A percentile compares a stretch with the other conserved stretches of the same genome.
Conservation (phyloP, 2,888 invertebrate genomes). For the Lasioglossum morio region DNA sequence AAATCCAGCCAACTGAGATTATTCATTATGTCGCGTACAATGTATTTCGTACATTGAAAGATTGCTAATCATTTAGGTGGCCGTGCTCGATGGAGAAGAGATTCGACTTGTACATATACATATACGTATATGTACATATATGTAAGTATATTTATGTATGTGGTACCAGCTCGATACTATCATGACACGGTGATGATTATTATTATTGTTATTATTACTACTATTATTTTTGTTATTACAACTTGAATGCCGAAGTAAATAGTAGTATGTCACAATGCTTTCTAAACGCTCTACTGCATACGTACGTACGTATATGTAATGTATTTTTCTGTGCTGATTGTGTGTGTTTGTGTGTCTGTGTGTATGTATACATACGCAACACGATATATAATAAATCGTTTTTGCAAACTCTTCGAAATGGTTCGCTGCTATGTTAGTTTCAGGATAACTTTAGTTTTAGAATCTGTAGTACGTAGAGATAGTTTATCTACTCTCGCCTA, state of each 20-base stretch:
- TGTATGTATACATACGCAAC: neutral
- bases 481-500: constrained; percentile 7
- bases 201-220: neutral
- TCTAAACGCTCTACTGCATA: neutral
- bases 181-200: neutral
- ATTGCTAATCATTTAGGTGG: neutral
- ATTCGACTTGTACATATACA: neutral
- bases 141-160: neutral
- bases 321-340: no score
- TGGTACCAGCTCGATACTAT: constrained; percentile 26
- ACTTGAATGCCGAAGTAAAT: neutral
- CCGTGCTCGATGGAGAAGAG: neutral
- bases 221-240: neutral
- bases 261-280: constrained; percentile 8
- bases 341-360: neutral
- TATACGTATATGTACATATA: neutral
- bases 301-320: neutral
- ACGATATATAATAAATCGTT: constrained; percentile 13
- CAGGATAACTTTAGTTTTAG: neutral
- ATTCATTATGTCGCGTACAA: neutral
- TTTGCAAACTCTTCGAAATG: neutral
- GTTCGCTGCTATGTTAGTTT: neutral
- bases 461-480: constrained; percentile 3
- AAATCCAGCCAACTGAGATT: neutral
- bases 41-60: neutral